Evolutionary conservation across 1,140 invertebrate genomes (phyloP).

Genomic region (Dolichoris vasculosae): DNA sequence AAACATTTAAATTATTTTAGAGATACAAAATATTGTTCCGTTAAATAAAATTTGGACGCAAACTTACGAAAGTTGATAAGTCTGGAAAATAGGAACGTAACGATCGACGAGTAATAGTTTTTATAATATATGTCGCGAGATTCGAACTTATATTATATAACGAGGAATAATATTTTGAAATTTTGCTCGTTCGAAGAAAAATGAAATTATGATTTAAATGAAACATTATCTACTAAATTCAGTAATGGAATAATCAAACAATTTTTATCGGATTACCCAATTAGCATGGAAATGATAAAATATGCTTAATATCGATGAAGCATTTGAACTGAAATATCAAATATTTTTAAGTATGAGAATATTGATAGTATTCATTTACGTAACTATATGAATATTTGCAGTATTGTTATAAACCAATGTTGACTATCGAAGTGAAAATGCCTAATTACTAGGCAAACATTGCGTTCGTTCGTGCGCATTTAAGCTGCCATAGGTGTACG

Average conservation of each 20-base stretch:
- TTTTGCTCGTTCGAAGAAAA: too few relatives aligned
- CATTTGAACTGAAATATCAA: background rate
- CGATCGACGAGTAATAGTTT: too few relatives aligned
- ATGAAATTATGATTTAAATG: too few relatives aligned
- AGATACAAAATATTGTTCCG: too few relatives aligned
- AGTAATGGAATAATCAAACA: background rate
- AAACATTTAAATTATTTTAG: too few relatives aligned
- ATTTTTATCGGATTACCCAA: background rate
- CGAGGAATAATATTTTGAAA: too few relatives aligned
- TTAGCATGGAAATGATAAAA: background rate
- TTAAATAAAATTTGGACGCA: too few relatives aligned
- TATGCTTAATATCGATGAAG: background rate
- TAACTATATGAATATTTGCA: background rate
- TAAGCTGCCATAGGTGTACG: background rate
- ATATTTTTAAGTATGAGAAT: background rate
- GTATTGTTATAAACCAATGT: background rate
- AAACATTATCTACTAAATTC: background rate
- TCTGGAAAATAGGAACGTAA: too few relatives aligned
- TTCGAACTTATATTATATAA: too few relatives aligned
- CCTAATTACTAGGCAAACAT: background rate
- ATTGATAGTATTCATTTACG: background rate
- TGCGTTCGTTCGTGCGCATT: background rate
- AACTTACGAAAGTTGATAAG: too few relatives aligned
- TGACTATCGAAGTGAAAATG: background rate
- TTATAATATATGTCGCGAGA: too few relatives aligned